Evolutionary conservation across 1,140 invertebrate genomes (phyloP), one percentile per base, ranked within the genome.

Genomic region (Metopolophium dirhodum): DNA sequence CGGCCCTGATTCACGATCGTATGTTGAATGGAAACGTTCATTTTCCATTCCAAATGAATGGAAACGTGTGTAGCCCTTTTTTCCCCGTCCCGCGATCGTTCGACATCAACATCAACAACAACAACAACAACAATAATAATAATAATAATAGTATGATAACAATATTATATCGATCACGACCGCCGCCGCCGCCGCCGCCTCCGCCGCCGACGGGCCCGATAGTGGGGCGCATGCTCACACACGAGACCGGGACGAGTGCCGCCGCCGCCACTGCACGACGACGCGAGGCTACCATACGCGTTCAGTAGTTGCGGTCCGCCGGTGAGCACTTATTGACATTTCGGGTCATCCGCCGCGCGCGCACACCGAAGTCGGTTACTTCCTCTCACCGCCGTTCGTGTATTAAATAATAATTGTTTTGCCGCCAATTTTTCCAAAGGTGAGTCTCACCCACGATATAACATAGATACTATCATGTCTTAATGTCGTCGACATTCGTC

Each of bases 81-180:
- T 8, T 1, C 77, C 20, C 20, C 18, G 14, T 30, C 61, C 61
- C 14, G 4, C 61, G 61, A 77, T n/a, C 61, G 30, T 9, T 4
- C 57, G 30, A 61, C 57, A 7, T 7, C 54, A 30, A 61, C 26
- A 30, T 30, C 0, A 7, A 26, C 54, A 30, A 61, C 26, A 30
- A 61, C 0, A 8, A 49, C 14, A 49, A 68, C 30, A 30, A 68
- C 30, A 26, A 26, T 8, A 68, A 68, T 11, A 30, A 30, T 2
- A 77, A 77, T 9, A 77, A 77, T 0, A 54, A 54, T 54, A 23
- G 22, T 54, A 54, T 54, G 22, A 23, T 54, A 77, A 77, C 18
- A n/a, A 77, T 77, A 77, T 4, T 82, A 83, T 86, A 86, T 86
- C 85, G 85, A 86, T 41, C 85, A 45, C 85, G 85, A 45, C 6